Conservation (phyloP, 2,888 invertebrate species). For the Napeogenes sylphis region DNA sequence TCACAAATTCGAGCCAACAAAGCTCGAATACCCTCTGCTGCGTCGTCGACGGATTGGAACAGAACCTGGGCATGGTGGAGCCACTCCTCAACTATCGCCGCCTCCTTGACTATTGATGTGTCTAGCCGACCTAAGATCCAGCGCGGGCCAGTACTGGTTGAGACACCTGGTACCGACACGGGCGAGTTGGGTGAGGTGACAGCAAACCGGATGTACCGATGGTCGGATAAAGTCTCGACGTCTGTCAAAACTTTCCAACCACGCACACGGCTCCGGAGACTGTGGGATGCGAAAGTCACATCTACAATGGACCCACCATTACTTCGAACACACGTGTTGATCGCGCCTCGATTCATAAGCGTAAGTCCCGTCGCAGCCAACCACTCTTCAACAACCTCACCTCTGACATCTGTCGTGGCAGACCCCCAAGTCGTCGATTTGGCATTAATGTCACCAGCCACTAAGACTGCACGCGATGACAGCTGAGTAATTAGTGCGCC, state of each 20-base stretch:
- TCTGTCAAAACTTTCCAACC: too few species aligned
- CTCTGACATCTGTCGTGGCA: constrained; percentile 12
- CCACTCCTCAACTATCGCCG: too few species aligned
- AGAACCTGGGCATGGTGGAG: neutral
- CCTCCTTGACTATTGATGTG: too few species aligned
- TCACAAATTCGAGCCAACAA: constrained; percentile 23
- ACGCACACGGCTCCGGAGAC: too few species aligned
- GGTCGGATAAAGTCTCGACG: neutral
- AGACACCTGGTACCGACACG: neutral
- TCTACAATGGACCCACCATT: too few species aligned
- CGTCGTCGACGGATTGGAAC: neutral
- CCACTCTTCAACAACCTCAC: constrained; percentile 15
- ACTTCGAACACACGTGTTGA: too few species aligned
- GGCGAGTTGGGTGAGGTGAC: neutral
- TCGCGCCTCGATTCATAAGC: too few species aligned
- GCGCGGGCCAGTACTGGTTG: too few species aligned
- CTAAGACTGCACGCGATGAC: constrained; percentile 16
- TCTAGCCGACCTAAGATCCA: too few species aligned
- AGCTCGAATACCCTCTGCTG: constrained; percentile 13
- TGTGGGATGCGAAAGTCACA: too few species aligned
- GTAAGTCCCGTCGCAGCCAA: constrained; percentile 12
- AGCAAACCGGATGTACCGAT: constrained; percentile 9
- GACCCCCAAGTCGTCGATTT: constrained; percentile 18
- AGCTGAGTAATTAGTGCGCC: neutral
- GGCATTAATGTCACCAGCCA: constrained; percentile 23